phyloP scores from a whole-genome alignment of 2,113 vertebrate genomes.

The Phylloscopus whistleri region DNA sequence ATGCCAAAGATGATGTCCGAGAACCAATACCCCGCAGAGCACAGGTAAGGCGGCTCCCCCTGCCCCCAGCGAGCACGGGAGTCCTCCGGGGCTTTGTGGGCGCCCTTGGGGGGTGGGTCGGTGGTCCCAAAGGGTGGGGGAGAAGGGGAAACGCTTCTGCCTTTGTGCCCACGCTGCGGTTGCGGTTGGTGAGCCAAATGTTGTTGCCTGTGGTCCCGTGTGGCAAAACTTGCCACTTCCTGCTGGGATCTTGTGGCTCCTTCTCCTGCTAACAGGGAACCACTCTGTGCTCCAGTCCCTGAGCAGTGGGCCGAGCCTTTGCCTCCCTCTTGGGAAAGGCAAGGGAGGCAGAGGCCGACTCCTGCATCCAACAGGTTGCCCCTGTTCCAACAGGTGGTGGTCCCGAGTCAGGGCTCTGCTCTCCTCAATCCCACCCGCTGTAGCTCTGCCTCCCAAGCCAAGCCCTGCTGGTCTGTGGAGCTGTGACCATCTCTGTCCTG shows the following conservation, averaged over 20 bases:
- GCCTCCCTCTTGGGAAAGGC: accelerated
- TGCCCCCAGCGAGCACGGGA: accelerated
- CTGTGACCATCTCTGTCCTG: not conserved
- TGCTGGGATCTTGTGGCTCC: not conserved
- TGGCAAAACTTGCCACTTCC: not conserved
- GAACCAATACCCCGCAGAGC: slow-evolving; percentile 83
- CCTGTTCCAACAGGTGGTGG: accelerated
- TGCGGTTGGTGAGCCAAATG: accelerated
- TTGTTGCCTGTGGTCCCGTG: not conserved
- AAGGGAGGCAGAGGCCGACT: not conserved
- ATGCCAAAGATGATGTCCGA: slow-evolving; percentile 85
- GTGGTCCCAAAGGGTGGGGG: not conserved
- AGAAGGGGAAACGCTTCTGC: not conserved
- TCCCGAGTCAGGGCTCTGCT: not conserved
- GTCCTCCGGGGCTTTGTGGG: accelerated
- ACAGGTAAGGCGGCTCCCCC: slow-evolving; percentile 77
- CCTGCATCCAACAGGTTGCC: not conserved
- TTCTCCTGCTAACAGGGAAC: not conserved
- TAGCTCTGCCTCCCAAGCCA: not conserved
- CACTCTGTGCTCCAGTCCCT: not conserved
- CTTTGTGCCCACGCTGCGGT: accelerated
- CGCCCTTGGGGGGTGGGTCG: accelerated
- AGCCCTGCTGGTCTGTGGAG: not conserved
- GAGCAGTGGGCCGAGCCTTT: not conserved
- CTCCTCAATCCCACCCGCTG: not conserved